Base-by-base conservation (phyloP, 2,888 invertebrate genomes). In the Drosophila bunnanda region DNA sequence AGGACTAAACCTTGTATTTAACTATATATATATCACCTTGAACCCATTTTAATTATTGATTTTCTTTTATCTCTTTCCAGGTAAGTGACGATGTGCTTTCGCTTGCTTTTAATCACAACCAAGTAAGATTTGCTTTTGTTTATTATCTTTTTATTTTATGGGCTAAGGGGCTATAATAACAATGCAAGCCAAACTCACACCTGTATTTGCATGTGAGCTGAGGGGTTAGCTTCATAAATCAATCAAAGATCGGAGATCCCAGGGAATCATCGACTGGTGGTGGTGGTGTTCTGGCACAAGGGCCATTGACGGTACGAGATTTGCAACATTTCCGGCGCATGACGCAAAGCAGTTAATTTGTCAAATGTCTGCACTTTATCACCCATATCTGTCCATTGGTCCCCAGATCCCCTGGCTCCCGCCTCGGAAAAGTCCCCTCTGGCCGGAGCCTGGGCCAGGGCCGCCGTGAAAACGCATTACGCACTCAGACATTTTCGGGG, bases 21-120 rank as follows among this genome's bases (percentile, higher is more conserved):
- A 5, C 6, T 15, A 2, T 20, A 25, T 34, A 25, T 34, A 25
- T 2, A 8, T 4, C 0, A 8, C 12, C 13, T 25, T 25, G 17
- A 54, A 13, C 25, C 0, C 4, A n/a, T 48, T 43, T 54, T 39
- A 28, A 53, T 53, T 20, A 17, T 13, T 55, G 36, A 17, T 46
- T 48, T 28, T 1, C 2, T 9, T n/a, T 56, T 54, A n/a, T 76
- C 44, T 66, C 34, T 22, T 89, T 90, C 12, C 56, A 91, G 91
- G 91, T 91, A 90, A 91, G 91, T 91, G 91, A 89, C 65, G 91
- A 91, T 57, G 81, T 90, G 71, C 89, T 91, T 84, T 88, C 91
- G 80, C 77, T 89, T 80, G 91, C 91, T 80, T 89, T 91, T 77
- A 88, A 78, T 68, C 91, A 91, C 54, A 90, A 90, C 62, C 91